phyloP scores from a whole-genome alignment of 2,113 vertebrate species.

The Pelobates fuscus region DNA sequence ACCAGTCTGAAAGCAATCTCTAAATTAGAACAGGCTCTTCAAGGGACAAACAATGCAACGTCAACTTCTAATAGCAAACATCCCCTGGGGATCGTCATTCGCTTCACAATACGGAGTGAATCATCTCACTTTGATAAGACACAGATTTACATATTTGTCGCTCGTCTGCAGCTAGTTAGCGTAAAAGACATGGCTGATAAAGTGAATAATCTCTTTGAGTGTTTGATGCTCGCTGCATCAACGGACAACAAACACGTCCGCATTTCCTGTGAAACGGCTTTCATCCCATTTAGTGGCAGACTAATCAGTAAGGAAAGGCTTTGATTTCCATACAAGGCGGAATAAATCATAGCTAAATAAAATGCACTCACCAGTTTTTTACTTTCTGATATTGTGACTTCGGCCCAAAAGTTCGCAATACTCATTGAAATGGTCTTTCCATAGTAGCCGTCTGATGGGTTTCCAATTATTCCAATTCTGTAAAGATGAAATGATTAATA shows the following conservation, averaged over 20 bases:
- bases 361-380: constrained; percentile 76
- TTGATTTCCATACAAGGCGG: too few species aligned
- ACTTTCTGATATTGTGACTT: constrained; percentile 75
- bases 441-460: constrained; percentile 79
- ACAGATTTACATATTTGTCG: constrained; percentile 18
- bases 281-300: constrained; percentile 5
- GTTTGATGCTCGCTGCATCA: too few species aligned
- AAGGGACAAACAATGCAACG: too few species aligned
- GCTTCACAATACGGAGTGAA: too few species aligned
- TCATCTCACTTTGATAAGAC: neutral
- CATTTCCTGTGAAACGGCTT: constrained; percentile 6
- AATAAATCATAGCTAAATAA: too few species aligned
- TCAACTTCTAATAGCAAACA: too few species aligned
- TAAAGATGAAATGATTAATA: neutral
- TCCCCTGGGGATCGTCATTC: too few species aligned
- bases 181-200: too few species aligned
- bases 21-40: constrained; percentile 25
- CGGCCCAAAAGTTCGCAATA: constrained; percentile 81
- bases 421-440: constrained; percentile 82
- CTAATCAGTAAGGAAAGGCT: too few species aligned
- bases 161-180: neutral
- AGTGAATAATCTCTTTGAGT: neutral
- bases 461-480: constrained; percentile 79
- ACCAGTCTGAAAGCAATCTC: constrained; percentile 19
- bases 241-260: neutral